Conservation (phyloP, 2,113 vertebrate species). For the Amblyopsis rosae region DNA sequence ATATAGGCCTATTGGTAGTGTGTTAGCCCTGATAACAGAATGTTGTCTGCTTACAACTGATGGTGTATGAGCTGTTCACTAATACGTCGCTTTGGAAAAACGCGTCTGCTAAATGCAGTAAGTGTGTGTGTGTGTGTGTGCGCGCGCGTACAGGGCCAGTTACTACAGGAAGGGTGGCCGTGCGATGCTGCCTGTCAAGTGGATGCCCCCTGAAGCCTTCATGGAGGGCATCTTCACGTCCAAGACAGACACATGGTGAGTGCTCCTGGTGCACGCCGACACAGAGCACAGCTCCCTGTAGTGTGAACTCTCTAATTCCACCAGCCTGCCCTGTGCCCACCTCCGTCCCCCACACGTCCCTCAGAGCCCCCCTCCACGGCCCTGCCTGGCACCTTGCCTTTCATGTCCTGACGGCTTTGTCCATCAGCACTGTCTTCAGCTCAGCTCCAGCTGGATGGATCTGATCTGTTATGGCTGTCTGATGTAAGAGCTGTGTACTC, state of each 20-base stretch:
- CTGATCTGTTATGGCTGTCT: not conserved
- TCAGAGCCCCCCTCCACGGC: constrained; percentile 16
- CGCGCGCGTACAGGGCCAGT: constrained; percentile 82
- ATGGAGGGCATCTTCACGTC: constrained; percentile 99
- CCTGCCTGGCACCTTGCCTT: no score
- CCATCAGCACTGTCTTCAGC: no score
- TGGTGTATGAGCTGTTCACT: no score
- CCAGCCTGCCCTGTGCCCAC: not conserved
- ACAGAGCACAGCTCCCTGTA: not conserved
- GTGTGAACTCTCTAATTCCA: not conserved
- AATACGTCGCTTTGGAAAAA: no score
- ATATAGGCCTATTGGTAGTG: no score
- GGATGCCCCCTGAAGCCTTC: constrained; percentile 99
- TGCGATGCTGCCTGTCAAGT: constrained; percentile 97
- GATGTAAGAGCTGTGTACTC: not conserved
- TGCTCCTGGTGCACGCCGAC: not conserved
- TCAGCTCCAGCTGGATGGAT: no score
- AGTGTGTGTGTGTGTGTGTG: constrained; percentile 26
- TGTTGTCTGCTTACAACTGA: no score
- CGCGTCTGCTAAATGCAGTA: not conserved
- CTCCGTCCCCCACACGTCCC: constrained; percentile 9
- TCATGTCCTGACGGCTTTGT: no score
- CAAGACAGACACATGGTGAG: constrained; percentile 97
- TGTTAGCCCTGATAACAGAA: no score
- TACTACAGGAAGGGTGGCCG: constrained; percentile 98